phyloP scores from a whole-genome alignment of 2,113 vertebrate species.

The Xyliphius kryptos region DNA sequence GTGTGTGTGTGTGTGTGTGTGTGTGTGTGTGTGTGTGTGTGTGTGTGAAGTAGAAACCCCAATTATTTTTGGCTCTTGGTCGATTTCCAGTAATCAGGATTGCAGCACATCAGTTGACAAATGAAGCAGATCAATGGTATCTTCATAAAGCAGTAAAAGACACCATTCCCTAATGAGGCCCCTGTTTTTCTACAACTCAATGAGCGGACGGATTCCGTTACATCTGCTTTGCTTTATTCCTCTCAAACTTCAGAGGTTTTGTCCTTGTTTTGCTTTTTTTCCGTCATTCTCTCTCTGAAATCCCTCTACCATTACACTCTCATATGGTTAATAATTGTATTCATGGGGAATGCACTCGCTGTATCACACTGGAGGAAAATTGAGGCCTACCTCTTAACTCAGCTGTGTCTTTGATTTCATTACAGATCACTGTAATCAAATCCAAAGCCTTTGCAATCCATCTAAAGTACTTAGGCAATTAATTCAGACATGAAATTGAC shows the following conservation, averaged over 20 bases:
- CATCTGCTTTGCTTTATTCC: constrained; percentile 14
- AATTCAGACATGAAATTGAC: constrained; percentile 5
- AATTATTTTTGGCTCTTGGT: too few species aligned
- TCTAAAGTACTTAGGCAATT: constrained; percentile 6
- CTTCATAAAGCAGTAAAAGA: constrained; percentile 1
- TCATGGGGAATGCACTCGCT: neutral
- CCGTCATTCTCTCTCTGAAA: neutral
- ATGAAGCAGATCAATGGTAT: constrained; percentile 1
- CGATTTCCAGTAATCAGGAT: neutral
- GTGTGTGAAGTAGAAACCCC: too few species aligned
- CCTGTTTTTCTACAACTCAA: constrained; percentile 19
- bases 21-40: too few species aligned
- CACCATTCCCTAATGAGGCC: constrained; percentile 9
- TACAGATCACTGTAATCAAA: constrained; percentile 5
- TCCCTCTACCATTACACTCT: neutral
- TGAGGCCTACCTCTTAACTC: neutral
- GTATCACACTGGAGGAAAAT: neutral
- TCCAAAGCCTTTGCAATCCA: neutral
- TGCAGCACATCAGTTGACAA: neutral
- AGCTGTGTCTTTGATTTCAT: constrained; percentile 9
- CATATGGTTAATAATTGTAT: neutral
- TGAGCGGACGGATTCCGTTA: constrained; percentile 6
- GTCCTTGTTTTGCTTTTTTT: too few species aligned
- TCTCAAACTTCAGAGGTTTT: neutral
- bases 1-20: too few species aligned